Base-by-base conservation (phyloP, 1,140 invertebrate species). In the Drosophila erecta region DNA sequence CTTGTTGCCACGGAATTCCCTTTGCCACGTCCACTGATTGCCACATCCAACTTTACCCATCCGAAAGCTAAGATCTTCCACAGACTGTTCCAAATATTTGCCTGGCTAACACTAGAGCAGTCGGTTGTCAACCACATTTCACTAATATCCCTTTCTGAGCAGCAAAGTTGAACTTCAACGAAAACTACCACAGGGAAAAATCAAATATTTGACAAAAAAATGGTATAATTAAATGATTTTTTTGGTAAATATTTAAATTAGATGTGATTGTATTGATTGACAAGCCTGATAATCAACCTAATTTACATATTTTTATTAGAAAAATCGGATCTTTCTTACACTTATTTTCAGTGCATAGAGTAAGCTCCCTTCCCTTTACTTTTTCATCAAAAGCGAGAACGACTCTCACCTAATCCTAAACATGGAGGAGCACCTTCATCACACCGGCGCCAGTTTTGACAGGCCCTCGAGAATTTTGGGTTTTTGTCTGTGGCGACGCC, bases 1-100 rank as follows among this genome's bases (percentile, higher is more conserved):
- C 75, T 89, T 81, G 61, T 76, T 89, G 79, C 79, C 78, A 72
- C 81, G 77, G 35, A 76, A 83, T 76, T 87, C 79, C 69, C 69
- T 73, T 71, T 77, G 57, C 56, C 64, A 61, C 37, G 56, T 50
- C 65, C 54, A 65, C 71, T 87, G 83, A 89, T 89, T 87, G 83
- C 67, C 65, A 33, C 49, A 81, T 59, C 38, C 60, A 41, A 40
- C 70, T 14, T 17, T 20, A 24, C 6, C 20, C 38, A 30, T 10
- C 46, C 54, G 8, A 30, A 33, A 10, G 30, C 7, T 3, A 43
- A 22, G 35, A 44, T 54, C 30, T 15, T 37, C 14, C 33, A 38
- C 35, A 47, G 58, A 53, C 37, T 64, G 61, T 67, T 37, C 59
- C 75, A 81, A 86, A 86, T 79, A 86, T 87, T 87, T 83, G 65